Conservation (phyloP, 2,113 vertebrate genomes). For the Pongo pygmaeus region DNA sequence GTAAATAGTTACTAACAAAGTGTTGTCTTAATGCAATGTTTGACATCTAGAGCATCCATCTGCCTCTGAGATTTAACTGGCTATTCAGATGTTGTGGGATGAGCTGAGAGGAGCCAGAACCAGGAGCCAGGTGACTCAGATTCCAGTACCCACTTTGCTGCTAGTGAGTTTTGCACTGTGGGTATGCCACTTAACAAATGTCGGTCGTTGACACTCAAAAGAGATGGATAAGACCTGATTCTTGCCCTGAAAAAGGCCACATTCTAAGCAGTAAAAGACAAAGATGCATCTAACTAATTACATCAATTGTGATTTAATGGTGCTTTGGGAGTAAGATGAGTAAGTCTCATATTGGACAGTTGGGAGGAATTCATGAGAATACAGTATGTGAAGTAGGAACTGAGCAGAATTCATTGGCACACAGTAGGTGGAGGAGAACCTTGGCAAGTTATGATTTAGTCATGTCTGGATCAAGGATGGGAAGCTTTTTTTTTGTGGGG, state of each 20-base stretch:
- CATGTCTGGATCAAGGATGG: background rate
- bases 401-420: background rate
- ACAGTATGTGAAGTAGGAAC: fast-evolving
- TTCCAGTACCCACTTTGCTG: background rate
- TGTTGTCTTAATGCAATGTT: background rate
- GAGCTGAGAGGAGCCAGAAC: background rate
- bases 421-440: fast-evolving
- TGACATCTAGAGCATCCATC: background rate
- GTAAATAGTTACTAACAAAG: background rate
- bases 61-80: background rate
- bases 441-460: background rate
- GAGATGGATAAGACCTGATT: background rate
- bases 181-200: background rate
- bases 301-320: background rate
- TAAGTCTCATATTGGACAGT: background rate
- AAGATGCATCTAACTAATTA: background rate
- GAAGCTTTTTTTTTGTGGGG: background rate
- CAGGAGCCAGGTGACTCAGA: background rate
- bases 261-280: background rate
- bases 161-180: background rate
- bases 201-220: background rate
- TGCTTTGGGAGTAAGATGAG: background rate
- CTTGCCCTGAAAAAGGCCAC: background rate
- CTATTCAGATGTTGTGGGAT: background rate
- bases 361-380: background rate